Evolutionary conservation across 1,140 invertebrate genomes (phyloP), one percentile per base, ranked within the genome.

Genomic region (Eubasilissa regina): DNA sequence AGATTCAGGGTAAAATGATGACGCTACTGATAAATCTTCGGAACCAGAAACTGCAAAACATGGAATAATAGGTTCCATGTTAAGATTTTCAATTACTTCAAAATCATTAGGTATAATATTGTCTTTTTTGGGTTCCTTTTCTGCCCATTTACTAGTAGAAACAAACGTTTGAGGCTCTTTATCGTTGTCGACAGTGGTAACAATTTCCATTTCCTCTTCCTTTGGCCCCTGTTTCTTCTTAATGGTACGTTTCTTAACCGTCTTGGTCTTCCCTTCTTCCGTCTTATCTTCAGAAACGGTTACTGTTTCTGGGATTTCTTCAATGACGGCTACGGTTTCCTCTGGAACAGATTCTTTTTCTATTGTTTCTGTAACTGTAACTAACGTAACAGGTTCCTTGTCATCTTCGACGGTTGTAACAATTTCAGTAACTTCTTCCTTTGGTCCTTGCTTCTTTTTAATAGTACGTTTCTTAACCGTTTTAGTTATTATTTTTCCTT

Each of bases 301-400:
- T 12, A 25, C 35, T 43, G 19, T 21, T 64, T 64, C 60, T 35
- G 60, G 60, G 4, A 10, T 85, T 74, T 85, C 84, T 45, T 86
- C 80, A 3, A 85, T 84, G 8, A 85, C 79, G 55, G 85, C 85
- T 81, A 88, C 85, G 43, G 87, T 83, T 19, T 89, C 85, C 3
- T 85, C 81, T 19, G 85, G 85, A 84, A 78, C 60, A n/a, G 72
- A 68, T 19, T 55, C 68, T 56, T 51, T 68, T 72, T 70, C 73
- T 10, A 25, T n/a, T 43, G 51, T 51, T 78, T 81, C 83, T 53
- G 81, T 79, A 53, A 85, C 80, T 35, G 68, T 80, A 15, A 84
- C 80, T 25, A 79, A 83, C 13, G 80, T 85, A 68, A 83, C 83
- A 13, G 85, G 85, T 83, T 85, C 68, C 64, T 85, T 74, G 45